Evolutionary conservation across 2,888 invertebrate species (phyloP), one percentile per base, ranked within the genome.

Genomic region (Lacanobia oleracea): DNA sequence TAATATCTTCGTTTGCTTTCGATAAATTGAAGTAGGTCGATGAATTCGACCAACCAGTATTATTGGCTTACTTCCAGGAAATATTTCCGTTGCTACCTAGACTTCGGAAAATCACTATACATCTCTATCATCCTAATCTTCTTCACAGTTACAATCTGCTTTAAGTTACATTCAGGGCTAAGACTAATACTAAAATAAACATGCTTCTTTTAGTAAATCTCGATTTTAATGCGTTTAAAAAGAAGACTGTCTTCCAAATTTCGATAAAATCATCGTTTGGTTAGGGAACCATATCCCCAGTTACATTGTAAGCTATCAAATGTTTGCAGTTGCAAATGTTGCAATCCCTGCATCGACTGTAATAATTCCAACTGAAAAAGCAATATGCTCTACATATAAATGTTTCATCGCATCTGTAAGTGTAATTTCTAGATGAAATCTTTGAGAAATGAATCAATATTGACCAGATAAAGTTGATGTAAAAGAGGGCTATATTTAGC

Each of bases 401-500:
- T 37, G 10, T 12, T 33, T 48, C 12, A 21, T 50, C 9, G 14
- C 12, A 33, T 56, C 9, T 51, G 12, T n/a, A 14, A 48, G 2
- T 23, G 9, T n/a, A 23, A 27, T 78, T 45, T 6, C 18, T 10
- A 61, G 21, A 27, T 59, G 27, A 51, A 16, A 51, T 40, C 21
- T 21, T 5, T 9, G 9, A 45, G n/a, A n/a, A 45, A 40, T 37
- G 51, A 57, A 72, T 63, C 27, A 37, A 57, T 56, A 62, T 33
- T 18, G 37, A 37, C 33, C 10, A 40, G 50, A 27, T 48, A 5
- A 23, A 53, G 2, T 48, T 33, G 2, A 45, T 16, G 33, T 59
- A 60, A 45, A 57, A 51, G 50, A 9, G 23, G 33, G 68, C 71
- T 75, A 87, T 76, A 68, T 79, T 80, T 60, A 73, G 63, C 18